Conservation (phyloP, 2,797 vertebrate genomes). For the Fundulus diaphanus region DNA sequence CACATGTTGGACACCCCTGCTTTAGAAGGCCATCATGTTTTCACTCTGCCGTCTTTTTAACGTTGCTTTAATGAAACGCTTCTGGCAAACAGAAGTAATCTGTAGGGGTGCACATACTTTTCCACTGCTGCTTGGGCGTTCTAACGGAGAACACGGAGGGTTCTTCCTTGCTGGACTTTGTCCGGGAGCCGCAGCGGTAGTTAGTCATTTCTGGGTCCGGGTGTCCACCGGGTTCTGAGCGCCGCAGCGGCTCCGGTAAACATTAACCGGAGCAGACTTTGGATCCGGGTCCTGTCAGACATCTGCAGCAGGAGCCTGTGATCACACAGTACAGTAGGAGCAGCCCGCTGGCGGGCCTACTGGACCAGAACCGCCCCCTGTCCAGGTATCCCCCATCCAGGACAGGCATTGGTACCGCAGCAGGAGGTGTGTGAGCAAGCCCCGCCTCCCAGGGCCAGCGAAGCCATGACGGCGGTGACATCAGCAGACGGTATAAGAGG, state of each 20-base stretch:
- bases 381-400: not conserved
- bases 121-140: too few species aligned
- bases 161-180: too few species aligned
- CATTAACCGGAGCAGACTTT: constrained; percentile 60
- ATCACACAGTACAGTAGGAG: not conserved
- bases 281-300: constrained; percentile 15
- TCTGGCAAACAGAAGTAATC: too few species aligned
- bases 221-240: constrained; percentile 47
- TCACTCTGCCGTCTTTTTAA: too few species aligned
- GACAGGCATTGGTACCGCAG: constrained; percentile 17
- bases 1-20: too few species aligned
- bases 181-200: not conserved
- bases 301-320: constrained; percentile 25
- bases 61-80: too few species aligned
- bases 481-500: constrained; percentile 61
- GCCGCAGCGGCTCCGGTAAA: constrained; percentile 55
- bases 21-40: too few species aligned
- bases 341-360: too few species aligned
- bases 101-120: too few species aligned
- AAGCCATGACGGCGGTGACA: constrained; percentile 4
- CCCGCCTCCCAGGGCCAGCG: constrained; percentile 63
- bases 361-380: too few species aligned
- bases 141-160: too few species aligned
- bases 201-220: too few species aligned
- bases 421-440: constrained; percentile 20